These are phyloP conservation scores for Micrasema minimum DNA, from an alignment of 1,140 invertebrate species.

Conservation along the genomic window DNA sequence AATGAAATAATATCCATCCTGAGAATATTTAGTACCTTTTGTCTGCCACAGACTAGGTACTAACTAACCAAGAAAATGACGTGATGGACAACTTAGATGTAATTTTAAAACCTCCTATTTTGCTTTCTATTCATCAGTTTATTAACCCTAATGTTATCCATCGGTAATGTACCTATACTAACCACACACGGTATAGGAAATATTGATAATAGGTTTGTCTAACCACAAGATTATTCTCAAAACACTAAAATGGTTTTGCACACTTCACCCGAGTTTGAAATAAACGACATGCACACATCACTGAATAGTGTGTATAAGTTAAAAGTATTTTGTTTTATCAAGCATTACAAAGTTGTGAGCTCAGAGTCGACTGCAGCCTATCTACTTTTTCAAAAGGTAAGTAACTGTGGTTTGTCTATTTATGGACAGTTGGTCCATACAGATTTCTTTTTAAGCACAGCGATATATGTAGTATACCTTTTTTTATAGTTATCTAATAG, in stretches of 20 bases:
- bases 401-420: not conserved
- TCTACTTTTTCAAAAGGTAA: constrained; percentile 5
- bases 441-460: too few relatives aligned
- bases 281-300: constrained; percentile 31
- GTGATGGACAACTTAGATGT: too few relatives aligned
- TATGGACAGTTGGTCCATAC: too few relatives aligned
- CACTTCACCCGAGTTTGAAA: constrained; percentile 11
- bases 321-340: constrained; percentile 15
- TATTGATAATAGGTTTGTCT: not conserved
- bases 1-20: too few relatives aligned
- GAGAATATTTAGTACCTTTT: too few relatives aligned
- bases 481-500: too few relatives aligned
- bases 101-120: too few relatives aligned
- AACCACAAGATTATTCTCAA: constrained; percentile 25
- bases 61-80: too few relatives aligned
- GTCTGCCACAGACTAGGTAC: too few relatives aligned
- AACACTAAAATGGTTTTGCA: constrained; percentile 35
- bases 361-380: constrained; percentile 9
- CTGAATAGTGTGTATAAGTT: constrained; percentile 1
- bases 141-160: constrained; percentile 14
- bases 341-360: constrained; percentile 35
- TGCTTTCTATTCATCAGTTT: not conserved
- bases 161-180: not conserved
- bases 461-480: too few relatives aligned
- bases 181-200: constrained; percentile 13